Base-by-base conservation (phyloP, 1,140 invertebrate genomes). In the Gryllus bimaculatus region DNA sequence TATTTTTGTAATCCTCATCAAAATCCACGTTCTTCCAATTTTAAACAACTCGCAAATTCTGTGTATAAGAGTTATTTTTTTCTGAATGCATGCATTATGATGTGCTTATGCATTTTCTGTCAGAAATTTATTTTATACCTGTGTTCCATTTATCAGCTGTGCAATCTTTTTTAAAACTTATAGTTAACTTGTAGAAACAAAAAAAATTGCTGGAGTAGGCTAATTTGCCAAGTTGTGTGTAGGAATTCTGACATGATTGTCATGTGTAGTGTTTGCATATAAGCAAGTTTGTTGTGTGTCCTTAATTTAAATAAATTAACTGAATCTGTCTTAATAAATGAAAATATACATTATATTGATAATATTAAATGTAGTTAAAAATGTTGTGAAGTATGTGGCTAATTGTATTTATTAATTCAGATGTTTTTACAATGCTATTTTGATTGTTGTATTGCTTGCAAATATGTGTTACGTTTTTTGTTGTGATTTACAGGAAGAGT, bases 71-170 rank as follows among this genome's bases (percentile, higher is more conserved):
- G 73, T 74, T 74, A 74, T 20, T 39, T 75, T 26, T 75, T 39
- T 75, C n/a, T 75, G 75, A 39, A 13, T 75, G 47, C 75, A 75
- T 39, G 21, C n/a, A 20, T 75, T 13, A 13, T 26, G 7, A 75
- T 5, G n/a, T 75, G 21, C 47, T 47, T 47, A n/a, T 75, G 47
- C 75, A 75, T 26, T 26, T 74, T 75, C 75, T 47, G 10, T 47
- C 21, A 75, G n/a, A 75, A 75, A 13, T 39, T 75, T 75, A 39
- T 10, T 75, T 75, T 75, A n/a, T 26, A 75, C 75, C 18, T 18
- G 20, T 73, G 73, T 73, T 6, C 75, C 75, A 75, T 13, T 13
- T 66, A 66, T 66, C 54, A 66, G 18, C 18, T 18, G 73, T n/a
- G 20, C 20, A 74, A 18, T 74, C 20, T 74, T 74, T 74, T 74